Evolutionary conservation across 2,797 vertebrate species (phyloP).

Genomic region (Lacerta agilis): DNA sequence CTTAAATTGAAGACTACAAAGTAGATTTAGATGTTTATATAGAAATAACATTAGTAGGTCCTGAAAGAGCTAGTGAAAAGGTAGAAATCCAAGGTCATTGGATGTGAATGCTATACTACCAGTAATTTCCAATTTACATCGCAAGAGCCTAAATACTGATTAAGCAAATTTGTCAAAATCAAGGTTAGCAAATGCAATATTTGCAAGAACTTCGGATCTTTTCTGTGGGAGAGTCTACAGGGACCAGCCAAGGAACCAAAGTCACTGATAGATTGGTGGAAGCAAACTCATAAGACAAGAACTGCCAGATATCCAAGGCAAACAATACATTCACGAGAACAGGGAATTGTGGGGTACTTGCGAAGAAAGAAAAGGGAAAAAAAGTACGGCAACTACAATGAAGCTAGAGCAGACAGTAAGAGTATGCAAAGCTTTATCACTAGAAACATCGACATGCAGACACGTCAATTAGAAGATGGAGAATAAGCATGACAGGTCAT

Average conservation of each 20-base stretch:
- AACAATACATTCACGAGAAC: slow-evolving; percentile 37
- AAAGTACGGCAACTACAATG: slow-evolving; percentile 29
- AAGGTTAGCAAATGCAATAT: background rate
- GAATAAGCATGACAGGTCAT: slow-evolving; percentile 40
- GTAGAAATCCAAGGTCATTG: background rate
- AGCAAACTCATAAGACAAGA: slow-evolving; percentile 48
- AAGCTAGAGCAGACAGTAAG: background rate
- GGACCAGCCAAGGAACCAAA: slow-evolving; percentile 58
- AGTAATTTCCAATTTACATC: slow-evolving; percentile 7
- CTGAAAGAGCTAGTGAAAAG: background rate
- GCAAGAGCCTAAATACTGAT: background rate
- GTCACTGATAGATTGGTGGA: slow-evolving; percentile 23
- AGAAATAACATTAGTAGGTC: background rate
- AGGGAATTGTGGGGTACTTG: slow-evolving; percentile 48
- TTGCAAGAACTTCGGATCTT: background rate
- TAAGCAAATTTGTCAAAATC: background rate
- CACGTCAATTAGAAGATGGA: slow-evolving; percentile 40
- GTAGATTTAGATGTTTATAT: background rate
- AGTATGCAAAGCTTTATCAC: slow-evolving; percentile 26
- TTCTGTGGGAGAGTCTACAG: slow-evolving; percentile 25
- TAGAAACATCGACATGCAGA: slow-evolving; percentile 45
- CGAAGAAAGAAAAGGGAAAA: background rate
- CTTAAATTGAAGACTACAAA: background rate
- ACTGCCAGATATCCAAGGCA: slow-evolving; percentile 35
- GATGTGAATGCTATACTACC: background rate